Conservation (phyloP, 2,113 vertebrate genomes). For the Cololabis saira region DNA sequence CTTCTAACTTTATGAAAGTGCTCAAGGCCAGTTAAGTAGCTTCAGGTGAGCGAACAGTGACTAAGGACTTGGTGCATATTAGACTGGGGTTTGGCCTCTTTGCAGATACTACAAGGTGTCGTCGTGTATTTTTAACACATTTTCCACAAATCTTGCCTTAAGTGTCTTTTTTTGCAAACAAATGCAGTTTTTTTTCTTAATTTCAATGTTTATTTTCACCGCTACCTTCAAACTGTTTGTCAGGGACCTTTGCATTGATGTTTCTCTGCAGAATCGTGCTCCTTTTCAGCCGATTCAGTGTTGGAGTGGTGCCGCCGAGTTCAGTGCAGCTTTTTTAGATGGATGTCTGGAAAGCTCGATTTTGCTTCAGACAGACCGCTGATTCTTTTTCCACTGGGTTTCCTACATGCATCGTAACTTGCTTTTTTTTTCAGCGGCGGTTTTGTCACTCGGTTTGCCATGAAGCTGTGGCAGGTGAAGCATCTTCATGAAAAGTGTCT, state of each 20-base stretch:
- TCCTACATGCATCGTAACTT: conserved; percentile 3
- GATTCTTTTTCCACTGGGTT: neutral
- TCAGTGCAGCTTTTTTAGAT: neutral
- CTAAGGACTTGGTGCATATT: neutral
- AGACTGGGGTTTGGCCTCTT: neutral
- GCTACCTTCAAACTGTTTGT: neutral
- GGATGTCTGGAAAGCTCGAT: conserved; percentile 14
- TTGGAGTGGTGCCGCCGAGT: too few relatives aligned
- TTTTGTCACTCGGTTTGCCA: conserved; percentile 24
- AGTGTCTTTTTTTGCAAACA: neutral
- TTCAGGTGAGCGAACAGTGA: neutral
- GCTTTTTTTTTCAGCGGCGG: conserved; percentile 8
- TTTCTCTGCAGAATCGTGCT: too few relatives aligned
- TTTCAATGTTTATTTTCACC: neutral
- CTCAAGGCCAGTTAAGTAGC: neutral
- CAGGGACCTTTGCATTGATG: neutral
- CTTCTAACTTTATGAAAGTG: too few relatives aligned
- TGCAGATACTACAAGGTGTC: neutral
- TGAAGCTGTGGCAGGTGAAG: conserved; percentile 16
- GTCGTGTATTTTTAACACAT: neutral
- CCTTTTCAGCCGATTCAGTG: too few relatives aligned
- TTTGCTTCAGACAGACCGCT: neutral
- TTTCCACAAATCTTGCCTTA: neutral
- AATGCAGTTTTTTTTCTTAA: neutral
- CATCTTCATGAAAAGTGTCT: conserved; percentile 42